phyloP scores from a whole-genome alignment of 2,113 vertebrate genomes.

The Sarotherodon lohbergeri region DNA sequence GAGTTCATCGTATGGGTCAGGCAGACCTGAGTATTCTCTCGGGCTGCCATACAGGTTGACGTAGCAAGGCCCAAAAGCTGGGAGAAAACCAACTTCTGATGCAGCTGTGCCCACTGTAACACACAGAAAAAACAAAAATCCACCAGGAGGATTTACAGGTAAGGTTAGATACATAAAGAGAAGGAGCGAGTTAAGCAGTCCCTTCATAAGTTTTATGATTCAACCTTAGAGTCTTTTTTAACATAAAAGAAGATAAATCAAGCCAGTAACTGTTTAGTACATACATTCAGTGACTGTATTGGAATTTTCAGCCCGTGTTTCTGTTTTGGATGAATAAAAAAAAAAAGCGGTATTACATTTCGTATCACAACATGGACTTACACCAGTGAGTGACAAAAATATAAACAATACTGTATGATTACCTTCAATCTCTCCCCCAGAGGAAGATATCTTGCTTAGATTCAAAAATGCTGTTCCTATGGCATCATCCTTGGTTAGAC shows the following conservation, averaged over 20 bases:
- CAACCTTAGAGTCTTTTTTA: neutral
- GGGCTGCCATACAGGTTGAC: slow-evolving; percentile 93
- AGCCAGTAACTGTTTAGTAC: neutral
- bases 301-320: slow-evolving; percentile 17
- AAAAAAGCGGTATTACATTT: neutral
- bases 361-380: neutral
- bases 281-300: slow-evolving; percentile 23
- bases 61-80: slow-evolving; percentile 94
- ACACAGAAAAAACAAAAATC: neutral
- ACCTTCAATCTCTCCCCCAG: slow-evolving; percentile 90
- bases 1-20: slow-evolving; percentile 90
- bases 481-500: slow-evolving; percentile 86
- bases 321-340: slow-evolving; percentile 16
- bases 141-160: neutral
- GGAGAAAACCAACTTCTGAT: slow-evolving; percentile 87
- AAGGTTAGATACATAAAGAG: neutral
- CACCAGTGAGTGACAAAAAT: neutral
- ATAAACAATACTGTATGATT: neutral
- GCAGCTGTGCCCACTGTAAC: slow-evolving; percentile 74
- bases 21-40: slow-evolving; percentile 87
- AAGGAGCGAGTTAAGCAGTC: neutral
- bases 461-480: slow-evolving; percentile 87
- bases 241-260: neutral
- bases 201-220: neutral
- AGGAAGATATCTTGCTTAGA: slow-evolving; percentile 86